phyloP scores from a whole-genome alignment of 1,140 invertebrate genomes.

The Dinoponera quadriceps region DNA sequence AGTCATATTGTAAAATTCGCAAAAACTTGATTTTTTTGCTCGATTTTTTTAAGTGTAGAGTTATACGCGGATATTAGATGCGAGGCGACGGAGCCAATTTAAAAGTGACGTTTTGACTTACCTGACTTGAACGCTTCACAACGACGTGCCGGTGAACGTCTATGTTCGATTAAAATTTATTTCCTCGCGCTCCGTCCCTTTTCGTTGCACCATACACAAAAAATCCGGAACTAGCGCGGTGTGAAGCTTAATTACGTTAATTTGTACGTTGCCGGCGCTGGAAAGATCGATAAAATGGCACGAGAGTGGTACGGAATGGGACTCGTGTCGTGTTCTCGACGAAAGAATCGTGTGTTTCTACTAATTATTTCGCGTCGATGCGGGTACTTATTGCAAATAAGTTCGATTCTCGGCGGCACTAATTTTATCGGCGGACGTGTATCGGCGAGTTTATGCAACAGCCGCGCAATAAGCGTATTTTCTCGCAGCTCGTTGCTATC shows the following conservation, averaged over 20 bases:
- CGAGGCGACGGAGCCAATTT: background rate
- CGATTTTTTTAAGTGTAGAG: no score
- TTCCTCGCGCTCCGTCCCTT: no score
- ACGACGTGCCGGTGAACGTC: background rate
- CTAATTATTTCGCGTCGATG: conserved; percentile 17
- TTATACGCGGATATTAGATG: background rate
- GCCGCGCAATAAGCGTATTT: background rate
- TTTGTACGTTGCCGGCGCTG: background rate
- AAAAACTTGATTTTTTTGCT: no score
- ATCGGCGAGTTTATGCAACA: conserved; percentile 8
- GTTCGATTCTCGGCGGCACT: background rate
- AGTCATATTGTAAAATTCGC: no score
- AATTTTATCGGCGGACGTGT: conserved; percentile 16
- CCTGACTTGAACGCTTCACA: no score
- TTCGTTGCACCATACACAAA: background rate
- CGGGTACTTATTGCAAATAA: conserved; percentile 5
- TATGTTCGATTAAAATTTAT: background rate
- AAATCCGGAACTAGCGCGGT: background rate
- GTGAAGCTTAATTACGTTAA: conserved; percentile 3
- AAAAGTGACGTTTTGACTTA: no score
- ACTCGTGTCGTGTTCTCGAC: no score
- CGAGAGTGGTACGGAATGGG: no score
- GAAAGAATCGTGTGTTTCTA: background rate
- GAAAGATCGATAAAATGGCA: no score
- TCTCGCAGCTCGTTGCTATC: conserved; percentile 19